Percentiles rank a stretch among this genome's conserved stretches.
These are phyloP conservation scores for Elymnias hypermnestra DNA, from an alignment of 1,140 invertebrate genomes.

Conservation along the genomic window DNA sequence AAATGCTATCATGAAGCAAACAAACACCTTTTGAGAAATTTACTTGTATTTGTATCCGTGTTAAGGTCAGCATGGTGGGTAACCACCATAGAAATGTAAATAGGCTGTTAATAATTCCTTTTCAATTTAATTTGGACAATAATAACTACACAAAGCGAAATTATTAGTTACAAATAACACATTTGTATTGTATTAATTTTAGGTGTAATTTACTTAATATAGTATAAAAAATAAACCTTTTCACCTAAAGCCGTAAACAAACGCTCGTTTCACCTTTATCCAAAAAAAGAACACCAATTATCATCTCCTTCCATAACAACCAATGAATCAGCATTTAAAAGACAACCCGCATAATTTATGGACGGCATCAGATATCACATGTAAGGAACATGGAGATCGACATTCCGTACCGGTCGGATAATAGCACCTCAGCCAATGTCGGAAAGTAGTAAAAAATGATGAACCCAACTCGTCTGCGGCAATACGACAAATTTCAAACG, in stretches of 20 bases:
- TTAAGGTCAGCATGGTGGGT: too few species aligned
- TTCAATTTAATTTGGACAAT: too few species aligned
- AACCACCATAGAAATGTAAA: too few species aligned
- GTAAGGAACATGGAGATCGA: constrained; percentile 31
- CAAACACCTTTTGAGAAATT: too few species aligned
- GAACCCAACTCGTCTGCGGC: constrained; percentile 49
- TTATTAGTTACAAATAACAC: too few species aligned
- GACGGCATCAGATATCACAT: constrained; percentile 32
- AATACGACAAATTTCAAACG: constrained; percentile 67
- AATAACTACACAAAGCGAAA: too few species aligned
- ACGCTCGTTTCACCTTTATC: constrained; percentile 4
- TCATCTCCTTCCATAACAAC: constrained; percentile 35
- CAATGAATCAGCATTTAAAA: constrained; percentile 58
- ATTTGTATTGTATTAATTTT: too few species aligned
- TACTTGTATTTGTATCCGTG: too few species aligned
- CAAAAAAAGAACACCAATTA: constrained; percentile 26
- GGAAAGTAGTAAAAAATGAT: constrained; percentile 58
- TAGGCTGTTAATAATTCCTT: too few species aligned
- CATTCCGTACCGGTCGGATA: constrained; percentile 32
- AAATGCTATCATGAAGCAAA: too few species aligned
- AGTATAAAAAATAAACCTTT: not conserved
- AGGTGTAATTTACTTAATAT: too few species aligned
- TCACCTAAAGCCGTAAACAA: constrained; percentile 7
- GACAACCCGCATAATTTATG: constrained; percentile 40
- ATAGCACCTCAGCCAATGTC: constrained; percentile 36